phyloP scores from a whole-genome alignment of 2,113 vertebrate genomes.

The Bettongia penicillata region DNA sequence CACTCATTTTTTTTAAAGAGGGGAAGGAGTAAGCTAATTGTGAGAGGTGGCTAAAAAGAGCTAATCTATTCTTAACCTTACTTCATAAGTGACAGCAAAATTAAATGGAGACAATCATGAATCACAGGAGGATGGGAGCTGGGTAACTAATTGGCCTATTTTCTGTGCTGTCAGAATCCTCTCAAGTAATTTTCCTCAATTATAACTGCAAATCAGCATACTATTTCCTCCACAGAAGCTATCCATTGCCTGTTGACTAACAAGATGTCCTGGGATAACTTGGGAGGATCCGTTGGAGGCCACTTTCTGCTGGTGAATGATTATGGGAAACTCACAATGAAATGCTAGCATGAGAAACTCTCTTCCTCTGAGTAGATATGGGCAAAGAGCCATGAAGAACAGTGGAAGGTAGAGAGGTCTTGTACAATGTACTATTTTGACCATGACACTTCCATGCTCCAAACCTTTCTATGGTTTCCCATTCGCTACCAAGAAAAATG shows the following conservation, averaged over 20 bases:
- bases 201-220: constrained; percentile 86
- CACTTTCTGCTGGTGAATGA: constrained; percentile 80
- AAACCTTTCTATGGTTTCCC: background rate
- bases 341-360: background rate
- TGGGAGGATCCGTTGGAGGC: constrained; percentile 77
- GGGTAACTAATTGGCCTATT: constrained; percentile 89
- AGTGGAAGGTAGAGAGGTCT: constrained; percentile 2
- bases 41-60: constrained; percentile 79
- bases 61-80: constrained; percentile 85
- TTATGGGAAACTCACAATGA: constrained; percentile 70
- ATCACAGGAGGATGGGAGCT: constrained; percentile 83
- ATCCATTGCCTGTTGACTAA: constrained; percentile 79
- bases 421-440: background rate
- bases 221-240: constrained; percentile 82
- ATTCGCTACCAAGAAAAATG: background rate
- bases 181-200: constrained; percentile 88
- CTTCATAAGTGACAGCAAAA: constrained; percentile 84
- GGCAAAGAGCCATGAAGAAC: constrained; percentile 25
- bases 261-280: constrained; percentile 79
- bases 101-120: constrained; percentile 87
- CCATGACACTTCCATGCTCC: background rate
- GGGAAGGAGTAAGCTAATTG: constrained; percentile 66
- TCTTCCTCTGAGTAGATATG: constrained; percentile 45
- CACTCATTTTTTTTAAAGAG: constrained; percentile 24
- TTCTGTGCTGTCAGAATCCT: constrained; percentile 86